These are phyloP conservation scores for Enteromius paludinosus DNA, from an alignment of 2,797 vertebrate genomes.

Conservation along the genomic window DNA sequence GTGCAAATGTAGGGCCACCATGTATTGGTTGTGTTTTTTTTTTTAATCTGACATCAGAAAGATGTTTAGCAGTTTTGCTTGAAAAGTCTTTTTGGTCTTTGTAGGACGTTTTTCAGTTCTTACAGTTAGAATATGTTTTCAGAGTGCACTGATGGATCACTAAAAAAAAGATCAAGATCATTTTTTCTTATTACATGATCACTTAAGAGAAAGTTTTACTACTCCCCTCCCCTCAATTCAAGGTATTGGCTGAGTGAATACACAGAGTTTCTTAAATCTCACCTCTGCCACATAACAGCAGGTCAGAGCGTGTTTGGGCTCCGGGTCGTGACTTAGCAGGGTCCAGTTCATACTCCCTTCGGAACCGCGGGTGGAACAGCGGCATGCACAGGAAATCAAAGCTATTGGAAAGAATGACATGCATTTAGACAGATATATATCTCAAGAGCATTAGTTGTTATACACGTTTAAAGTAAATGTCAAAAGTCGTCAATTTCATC, in stretches of 20 bases:
- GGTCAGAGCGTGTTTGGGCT: constrained; percentile 90
- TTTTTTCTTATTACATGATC: neutral
- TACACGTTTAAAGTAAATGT: neutral
- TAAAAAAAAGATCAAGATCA: neutral
- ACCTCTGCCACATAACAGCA: constrained; percentile 92
- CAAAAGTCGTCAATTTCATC: neutral
- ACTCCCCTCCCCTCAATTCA: no score
- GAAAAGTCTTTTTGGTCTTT: neutral
- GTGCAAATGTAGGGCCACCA: neutral
- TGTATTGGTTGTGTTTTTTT: neutral
- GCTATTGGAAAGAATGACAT: constrained; percentile 65
- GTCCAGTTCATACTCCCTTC: constrained; percentile 86
- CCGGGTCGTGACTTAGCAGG: constrained; percentile 85
- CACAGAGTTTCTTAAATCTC: constrained; percentile 42
- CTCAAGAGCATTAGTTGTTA: neutral
- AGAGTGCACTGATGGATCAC: neutral
- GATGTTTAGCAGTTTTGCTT: neutral
- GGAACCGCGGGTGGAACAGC: constrained; percentile 90
- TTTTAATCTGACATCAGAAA: neutral
- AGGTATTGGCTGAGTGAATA: neutral
- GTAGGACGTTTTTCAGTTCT: neutral
- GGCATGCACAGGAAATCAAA: constrained; percentile 97
- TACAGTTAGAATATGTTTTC: neutral
- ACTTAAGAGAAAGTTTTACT: neutral
- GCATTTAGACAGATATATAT: neutral